These are phyloP conservation scores for Drosophila sechellia DNA, from an alignment of 1,140 invertebrate species.

Conservation along the genomic window DNA sequence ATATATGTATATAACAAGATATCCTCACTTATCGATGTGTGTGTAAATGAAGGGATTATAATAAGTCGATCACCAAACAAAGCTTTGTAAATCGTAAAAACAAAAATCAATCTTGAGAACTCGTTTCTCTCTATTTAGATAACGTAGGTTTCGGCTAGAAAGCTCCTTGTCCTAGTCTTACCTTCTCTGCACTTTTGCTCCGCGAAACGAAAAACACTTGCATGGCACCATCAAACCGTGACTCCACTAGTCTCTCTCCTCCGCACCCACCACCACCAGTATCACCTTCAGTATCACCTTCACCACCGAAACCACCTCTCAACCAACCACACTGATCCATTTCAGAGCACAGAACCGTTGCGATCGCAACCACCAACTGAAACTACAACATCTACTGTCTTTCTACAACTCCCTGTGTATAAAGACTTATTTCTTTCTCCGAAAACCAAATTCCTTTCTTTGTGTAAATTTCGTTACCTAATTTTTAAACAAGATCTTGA, in stretches of 20 bases:
- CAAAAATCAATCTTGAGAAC: not conserved
- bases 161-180: conserved; percentile 6
- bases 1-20: conserved; percentile 44
- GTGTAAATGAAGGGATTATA: conserved; percentile 36
- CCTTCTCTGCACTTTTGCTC: conserved; percentile 33
- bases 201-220: conserved; percentile 30
- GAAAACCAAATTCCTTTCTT: conserved; percentile 46
- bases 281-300: conserved; percentile 1
- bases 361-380: conserved; percentile 38
- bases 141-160: conserved; percentile 8
- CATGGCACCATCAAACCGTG: conserved; percentile 42
- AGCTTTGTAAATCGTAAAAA: not conserved
- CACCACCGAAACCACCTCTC: conserved; percentile 10
- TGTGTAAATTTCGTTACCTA: conserved; percentile 29
- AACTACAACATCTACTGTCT: conserved; percentile 73
- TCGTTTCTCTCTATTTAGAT: not conserved
- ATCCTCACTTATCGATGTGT: conserved; percentile 52
- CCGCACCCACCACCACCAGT: conserved; percentile 47
- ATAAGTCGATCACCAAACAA: conserved; percentile 13
- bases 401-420: conserved; percentile 84
- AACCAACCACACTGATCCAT: conserved; percentile 48
- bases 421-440: conserved; percentile 64
- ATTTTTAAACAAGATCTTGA: conserved; percentile 16
- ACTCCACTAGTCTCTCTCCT: conserved; percentile 24
- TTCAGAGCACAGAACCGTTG: conserved; percentile 46